Evolutionary conservation across 2,113 vertebrate species (phyloP).

Genomic region (Promerops cafer): DNA sequence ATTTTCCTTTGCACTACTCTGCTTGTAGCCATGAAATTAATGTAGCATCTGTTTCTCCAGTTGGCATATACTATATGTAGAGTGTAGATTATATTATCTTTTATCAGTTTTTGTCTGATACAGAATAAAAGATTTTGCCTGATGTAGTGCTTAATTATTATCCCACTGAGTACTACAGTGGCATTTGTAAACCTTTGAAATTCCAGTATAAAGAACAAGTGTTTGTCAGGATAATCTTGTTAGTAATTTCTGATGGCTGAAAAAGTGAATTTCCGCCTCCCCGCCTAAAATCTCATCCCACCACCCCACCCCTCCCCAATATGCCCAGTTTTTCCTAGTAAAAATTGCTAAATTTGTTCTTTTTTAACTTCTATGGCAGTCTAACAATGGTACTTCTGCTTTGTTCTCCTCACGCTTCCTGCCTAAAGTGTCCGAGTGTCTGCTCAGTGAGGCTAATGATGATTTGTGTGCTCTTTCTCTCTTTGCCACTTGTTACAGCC

Average conservation of each 20-base stretch:
- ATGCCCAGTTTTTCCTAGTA: neutral
- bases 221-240: neutral
- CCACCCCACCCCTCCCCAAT: fast-evolving
- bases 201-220: neutral
- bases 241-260: neutral
- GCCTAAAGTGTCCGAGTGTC: neutral
- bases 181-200: neutral
- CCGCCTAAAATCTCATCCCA: neutral
- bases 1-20: neutral
- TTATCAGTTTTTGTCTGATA: neutral
- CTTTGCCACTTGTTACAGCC: neutral
- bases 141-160: neutral
- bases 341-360: neutral
- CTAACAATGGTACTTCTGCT: neutral
- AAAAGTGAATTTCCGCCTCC: neutral
- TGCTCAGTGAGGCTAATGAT: neutral
- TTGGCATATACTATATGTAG: neutral
- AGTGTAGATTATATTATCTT: neutral
- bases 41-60: neutral
- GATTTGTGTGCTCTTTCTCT: neutral
- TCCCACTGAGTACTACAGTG: neutral
- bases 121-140: neutral
- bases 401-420: neutral
- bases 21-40: neutral
- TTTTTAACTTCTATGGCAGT: neutral